A percentile compares a stretch with the other conserved stretches of the same genome.
These are phyloP conservation scores for Rynchops niger DNA, from an alignment of 2,113 vertebrate species.

Conservation along the genomic window DNA sequence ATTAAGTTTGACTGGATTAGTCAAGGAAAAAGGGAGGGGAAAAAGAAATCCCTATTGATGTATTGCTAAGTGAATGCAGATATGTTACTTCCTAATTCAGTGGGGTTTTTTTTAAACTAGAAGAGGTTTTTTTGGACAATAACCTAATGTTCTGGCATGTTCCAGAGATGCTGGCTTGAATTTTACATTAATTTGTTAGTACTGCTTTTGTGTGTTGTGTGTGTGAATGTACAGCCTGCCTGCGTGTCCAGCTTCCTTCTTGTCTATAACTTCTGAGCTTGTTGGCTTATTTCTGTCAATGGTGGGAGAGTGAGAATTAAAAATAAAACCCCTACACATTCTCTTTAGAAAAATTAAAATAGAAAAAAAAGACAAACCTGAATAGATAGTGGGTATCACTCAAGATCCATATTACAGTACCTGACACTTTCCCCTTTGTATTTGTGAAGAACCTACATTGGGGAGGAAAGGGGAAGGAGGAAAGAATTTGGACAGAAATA, in stretches of 20 bases:
- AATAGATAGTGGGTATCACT: neutral
- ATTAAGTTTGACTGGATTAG: neutral
- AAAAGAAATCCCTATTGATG: neutral
- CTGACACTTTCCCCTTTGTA: neutral
- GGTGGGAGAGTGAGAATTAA: neutral
- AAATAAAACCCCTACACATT: neutral
- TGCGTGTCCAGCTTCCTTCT: neutral
- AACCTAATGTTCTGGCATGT: neutral
- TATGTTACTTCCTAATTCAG: neutral
- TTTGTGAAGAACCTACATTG: neutral
- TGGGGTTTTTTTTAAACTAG: neutral
- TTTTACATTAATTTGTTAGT: neutral
- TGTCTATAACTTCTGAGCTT: neutral
- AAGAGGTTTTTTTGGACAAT: neutral
- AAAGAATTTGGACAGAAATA: neutral
- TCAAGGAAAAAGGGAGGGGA: neutral
- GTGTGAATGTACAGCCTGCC: neutral
- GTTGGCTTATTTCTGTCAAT: neutral
- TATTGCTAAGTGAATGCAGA: neutral
- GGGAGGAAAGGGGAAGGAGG: fast-evolving
- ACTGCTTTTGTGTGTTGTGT: neutral
- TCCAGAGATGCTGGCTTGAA: neutral
- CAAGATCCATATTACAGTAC: neutral
- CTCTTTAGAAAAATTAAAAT: neutral
- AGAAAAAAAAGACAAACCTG: too few relatives aligned